Evolutionary conservation across 1,140 invertebrate species (phyloP).

Genomic region (Drosophila triauraria): DNA sequence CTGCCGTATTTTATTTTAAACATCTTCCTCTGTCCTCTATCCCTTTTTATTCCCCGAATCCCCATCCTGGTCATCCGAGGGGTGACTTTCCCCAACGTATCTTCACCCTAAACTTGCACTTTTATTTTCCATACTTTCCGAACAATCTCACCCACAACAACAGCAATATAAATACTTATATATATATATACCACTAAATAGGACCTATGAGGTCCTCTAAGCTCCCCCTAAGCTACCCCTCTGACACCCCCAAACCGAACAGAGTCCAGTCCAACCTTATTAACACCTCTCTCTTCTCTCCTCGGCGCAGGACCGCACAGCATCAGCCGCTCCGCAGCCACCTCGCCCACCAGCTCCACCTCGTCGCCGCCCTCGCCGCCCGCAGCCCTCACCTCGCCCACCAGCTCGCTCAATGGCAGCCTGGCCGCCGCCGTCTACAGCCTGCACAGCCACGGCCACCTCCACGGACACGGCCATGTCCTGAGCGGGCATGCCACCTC

Average conservation of each 20-base stretch:
- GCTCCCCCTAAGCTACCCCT: background rate
- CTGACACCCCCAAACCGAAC: too few relatives aligned
- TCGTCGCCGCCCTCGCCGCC: conserved; percentile 83
- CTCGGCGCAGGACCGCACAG: conserved; percentile 76
- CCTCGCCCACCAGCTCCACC: conserved; percentile 84
- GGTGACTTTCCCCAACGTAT: conserved; percentile 20
- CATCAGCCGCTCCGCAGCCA: conserved; percentile 79
- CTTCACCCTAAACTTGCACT: conserved; percentile 66
- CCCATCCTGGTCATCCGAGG: conserved; percentile 9
- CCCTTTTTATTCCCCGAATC: background rate
- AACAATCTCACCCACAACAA: conserved; percentile 42
- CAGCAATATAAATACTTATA: conserved; percentile 44
- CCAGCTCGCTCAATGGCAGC: conserved; percentile 61
- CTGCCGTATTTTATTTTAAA: conserved; percentile 47
- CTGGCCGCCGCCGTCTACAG: conserved; percentile 66
- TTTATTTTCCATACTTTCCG: conserved; percentile 73
- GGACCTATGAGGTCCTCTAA: background rate
- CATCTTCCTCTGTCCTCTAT: conserved; percentile 43
- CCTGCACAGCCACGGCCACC: conserved; percentile 52
- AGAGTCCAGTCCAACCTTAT: background rate
- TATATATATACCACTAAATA: conserved; percentile 22
- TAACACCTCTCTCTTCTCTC: conserved; percentile 55
- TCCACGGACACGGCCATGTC: conserved; percentile 14
- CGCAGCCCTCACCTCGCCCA: conserved; percentile 76
- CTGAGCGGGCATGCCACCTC: conserved; percentile 44